phyloP scores from a whole-genome alignment of 2,113 vertebrate genomes.

The Pelecanoides urinatrix region DNA sequence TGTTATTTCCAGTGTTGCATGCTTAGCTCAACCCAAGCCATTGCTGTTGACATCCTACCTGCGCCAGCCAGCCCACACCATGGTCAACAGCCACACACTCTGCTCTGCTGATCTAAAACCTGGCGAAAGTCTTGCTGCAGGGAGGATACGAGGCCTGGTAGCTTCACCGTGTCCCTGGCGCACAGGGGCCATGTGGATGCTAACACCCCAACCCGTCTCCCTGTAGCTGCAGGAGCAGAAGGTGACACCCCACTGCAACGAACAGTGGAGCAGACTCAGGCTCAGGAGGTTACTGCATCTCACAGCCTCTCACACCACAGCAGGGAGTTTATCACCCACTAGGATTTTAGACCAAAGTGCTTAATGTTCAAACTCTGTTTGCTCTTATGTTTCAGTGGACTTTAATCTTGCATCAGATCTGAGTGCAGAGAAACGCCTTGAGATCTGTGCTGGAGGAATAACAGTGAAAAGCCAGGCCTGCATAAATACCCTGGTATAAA shows the following conservation, averaged over 20 bases:
- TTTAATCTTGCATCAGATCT: conserved; percentile 33
- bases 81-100: background rate
- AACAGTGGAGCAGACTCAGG: background rate
- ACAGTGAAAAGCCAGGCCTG: background rate
- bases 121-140: background rate
- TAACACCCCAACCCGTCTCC: background rate
- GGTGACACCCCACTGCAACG: background rate
- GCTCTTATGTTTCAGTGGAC: background rate
- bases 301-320: background rate
- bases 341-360: background rate
- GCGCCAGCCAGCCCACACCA: rapidly evolving
- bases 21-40: background rate
- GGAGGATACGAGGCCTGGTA: background rate
- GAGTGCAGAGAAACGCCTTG: background rate
- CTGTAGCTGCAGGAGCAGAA: background rate
- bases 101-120: background rate
- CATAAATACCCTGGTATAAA: conserved; percentile 17
- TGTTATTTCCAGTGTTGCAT: background rate
- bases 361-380: background rate
- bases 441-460: conserved; percentile 5
- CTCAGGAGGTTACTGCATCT: background rate
- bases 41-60: background rate
- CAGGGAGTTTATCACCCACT: background rate
- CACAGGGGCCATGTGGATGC: background rate
- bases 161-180: background rate